Evolutionary conservation across 2,888 invertebrate genomes (phyloP), one percentile per base, ranked within the genome.

Genomic region (Acrocera orbiculus): DNA sequence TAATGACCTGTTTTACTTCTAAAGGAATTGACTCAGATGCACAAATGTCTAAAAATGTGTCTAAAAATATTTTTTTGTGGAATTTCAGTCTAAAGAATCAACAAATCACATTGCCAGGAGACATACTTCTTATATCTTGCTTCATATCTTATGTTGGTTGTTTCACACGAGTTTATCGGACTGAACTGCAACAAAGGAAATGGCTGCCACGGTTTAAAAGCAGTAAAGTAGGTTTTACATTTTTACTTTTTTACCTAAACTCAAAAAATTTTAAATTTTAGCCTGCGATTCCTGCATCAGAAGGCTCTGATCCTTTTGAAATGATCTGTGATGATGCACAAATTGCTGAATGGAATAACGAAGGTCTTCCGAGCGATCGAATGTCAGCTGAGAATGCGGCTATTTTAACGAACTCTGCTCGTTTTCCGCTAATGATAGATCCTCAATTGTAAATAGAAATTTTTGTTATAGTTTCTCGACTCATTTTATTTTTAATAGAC

Each of bases 301-400:
- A 73, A 40, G 76, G 70, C 11, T 61, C 85, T 34, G 89, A 93
- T 57, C 82, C 85, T 0, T 63, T 93, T 34, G 61, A 73, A n/a
- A 68, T 92, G 63, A 63, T 93, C 42, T 86, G 89, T 6, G 90
- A 93, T 51, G 90, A 89, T 56, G 90, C 92, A 0, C 77, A 79
- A 55, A 74, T 93, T 38, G 93, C 93, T 0, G 67, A 72, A 34
- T 95, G 93, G 93, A 90, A 92, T 54, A 93, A 93, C 53, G 86
- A 89, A 58, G 90, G 80, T 0, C 61, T 95, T 30, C 93, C 93
- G 4, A 79, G 77, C 32, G 93, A 93, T 56, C 67, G 80, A 31
- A 92, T 92, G 89, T 92, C 92, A 6, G 70, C 86, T 0, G 92
- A 93, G 59, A 93, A 93, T 57, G 93, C 92, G 5, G 83, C 85